Conservation (phyloP, 35 echinoderm and acorn worm genomes). For the Strongylocentrotus purpuratus region DNA sequence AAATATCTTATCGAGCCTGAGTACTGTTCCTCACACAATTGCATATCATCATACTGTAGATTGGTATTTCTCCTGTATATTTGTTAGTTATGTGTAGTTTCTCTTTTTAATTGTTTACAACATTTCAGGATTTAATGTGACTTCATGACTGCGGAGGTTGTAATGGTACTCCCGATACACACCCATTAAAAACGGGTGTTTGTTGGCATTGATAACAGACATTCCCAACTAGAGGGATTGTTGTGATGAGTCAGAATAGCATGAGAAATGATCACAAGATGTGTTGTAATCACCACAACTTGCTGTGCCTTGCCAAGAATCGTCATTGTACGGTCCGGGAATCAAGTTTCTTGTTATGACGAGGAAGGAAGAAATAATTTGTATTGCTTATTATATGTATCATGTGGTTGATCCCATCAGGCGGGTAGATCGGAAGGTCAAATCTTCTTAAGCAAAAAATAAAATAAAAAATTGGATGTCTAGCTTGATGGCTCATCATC, state of each 20-base stretch:
- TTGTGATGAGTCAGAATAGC: slow-evolving; percentile 9
- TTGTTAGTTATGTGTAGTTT: neutral
- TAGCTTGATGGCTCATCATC: neutral
- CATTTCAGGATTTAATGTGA: neutral
- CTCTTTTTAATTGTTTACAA: neutral
- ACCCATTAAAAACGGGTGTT: neutral
- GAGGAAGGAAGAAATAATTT: slow-evolving; percentile 4
- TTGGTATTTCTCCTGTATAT: too few relatives aligned
- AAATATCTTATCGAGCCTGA: too few relatives aligned
- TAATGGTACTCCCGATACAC: neutral
- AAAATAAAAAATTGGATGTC: neutral
- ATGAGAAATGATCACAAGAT: neutral
- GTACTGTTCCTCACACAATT: too few relatives aligned
- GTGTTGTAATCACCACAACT: slow-evolving; percentile 1
- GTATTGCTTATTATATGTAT: slow-evolving; percentile 13
- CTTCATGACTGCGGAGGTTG: neutral
- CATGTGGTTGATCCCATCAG: neutral
- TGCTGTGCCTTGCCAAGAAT: neutral
- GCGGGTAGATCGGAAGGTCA: neutral
- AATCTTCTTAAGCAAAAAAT: neutral
- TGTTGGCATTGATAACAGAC: neutral
- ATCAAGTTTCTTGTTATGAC: neutral
- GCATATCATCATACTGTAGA: too few relatives aligned
- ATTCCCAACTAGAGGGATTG: neutral
- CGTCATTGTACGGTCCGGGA: neutral